These are phyloP conservation scores for Seladonia tumulorum DNA, from an alignment of 2,888 invertebrate genomes.

Conservation along the genomic window DNA sequence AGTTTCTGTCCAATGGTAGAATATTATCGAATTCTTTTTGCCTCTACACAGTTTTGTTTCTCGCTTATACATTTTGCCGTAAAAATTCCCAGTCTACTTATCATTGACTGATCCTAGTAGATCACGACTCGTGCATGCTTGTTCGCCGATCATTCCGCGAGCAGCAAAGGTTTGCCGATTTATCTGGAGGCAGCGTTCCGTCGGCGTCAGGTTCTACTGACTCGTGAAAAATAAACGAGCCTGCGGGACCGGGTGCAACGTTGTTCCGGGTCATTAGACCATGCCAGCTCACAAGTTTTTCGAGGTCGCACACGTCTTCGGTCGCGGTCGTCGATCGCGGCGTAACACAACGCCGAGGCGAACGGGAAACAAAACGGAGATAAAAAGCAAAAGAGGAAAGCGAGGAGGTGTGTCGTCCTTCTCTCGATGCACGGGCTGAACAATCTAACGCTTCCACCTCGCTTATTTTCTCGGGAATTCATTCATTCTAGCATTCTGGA, in stretches of 20 bases:
- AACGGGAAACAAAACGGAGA: background rate
- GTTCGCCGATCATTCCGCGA: background rate
- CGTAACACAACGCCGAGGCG: constrained; percentile 11
- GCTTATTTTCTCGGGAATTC: background rate
- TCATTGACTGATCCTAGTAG: background rate
- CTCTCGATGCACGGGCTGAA: background rate
- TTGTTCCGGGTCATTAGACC: constrained; percentile 70
- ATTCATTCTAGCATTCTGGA: background rate
- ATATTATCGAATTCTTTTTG: no score
- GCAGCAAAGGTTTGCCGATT: background rate
- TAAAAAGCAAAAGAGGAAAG: no score
- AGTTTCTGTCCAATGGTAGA: no score
- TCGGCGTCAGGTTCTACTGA: constrained; percentile 2
- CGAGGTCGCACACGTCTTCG: constrained; percentile 49
- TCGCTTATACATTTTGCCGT: no score
- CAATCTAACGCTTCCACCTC: background rate
- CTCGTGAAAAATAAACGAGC: constrained; percentile 66
- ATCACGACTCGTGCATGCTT: background rate
- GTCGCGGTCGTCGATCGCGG: background rate
- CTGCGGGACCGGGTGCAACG: constrained; percentile 60
- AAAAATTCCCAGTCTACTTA: background rate
- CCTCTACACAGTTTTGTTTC: no score
- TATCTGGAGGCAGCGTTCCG: background rate
- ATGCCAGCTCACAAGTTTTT: constrained; percentile 63
- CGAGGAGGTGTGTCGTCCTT: background rate